Evolutionary conservation across 2,113 vertebrate species (phyloP).

Genomic region (Parus major): DNA sequence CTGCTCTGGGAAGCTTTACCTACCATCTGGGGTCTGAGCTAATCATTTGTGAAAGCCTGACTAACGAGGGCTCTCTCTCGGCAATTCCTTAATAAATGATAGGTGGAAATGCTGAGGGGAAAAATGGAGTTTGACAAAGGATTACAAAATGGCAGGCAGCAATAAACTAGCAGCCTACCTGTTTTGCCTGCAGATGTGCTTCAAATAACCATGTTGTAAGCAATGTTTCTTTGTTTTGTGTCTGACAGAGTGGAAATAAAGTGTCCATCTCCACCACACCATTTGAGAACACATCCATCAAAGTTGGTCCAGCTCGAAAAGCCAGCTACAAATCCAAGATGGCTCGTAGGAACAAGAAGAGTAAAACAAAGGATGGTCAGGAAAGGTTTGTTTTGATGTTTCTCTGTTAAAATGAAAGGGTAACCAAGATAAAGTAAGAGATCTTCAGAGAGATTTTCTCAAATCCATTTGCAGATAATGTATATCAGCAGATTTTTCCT

Average conservation of each 20-base stretch:
- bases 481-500: neutral
- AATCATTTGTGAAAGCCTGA: slow-evolving; percentile 55
- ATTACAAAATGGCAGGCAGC: slow-evolving; percentile 42
- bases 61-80: slow-evolving; percentile 14
- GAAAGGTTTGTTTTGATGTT: slow-evolving; percentile 82
- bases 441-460: neutral
- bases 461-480: neutral
- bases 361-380: slow-evolving; percentile 89
- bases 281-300: slow-evolving; percentile 97
- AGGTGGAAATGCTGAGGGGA: slow-evolving; percentile 4
- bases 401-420: neutral
- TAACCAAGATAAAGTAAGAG: neutral
- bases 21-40: slow-evolving; percentile 51
- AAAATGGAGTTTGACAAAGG: slow-evolving; percentile 57
- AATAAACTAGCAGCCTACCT: neutral
- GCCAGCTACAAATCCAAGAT: slow-evolving; percentile 91
- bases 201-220: neutral
- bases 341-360: slow-evolving; percentile 93
- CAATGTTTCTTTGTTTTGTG: neutral
- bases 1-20: slow-evolving; percentile 25
- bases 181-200: neutral
- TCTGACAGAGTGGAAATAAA: slow-evolving; percentile 89
- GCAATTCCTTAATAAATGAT: slow-evolving; percentile 47
- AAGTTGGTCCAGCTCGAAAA: slow-evolving; percentile 93
- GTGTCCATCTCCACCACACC: slow-evolving; percentile 94